Evolutionary conservation across 2,888 invertebrate genomes (phyloP), one percentile per base, ranked within the genome.

Genomic region (Acleris sparsana): DNA sequence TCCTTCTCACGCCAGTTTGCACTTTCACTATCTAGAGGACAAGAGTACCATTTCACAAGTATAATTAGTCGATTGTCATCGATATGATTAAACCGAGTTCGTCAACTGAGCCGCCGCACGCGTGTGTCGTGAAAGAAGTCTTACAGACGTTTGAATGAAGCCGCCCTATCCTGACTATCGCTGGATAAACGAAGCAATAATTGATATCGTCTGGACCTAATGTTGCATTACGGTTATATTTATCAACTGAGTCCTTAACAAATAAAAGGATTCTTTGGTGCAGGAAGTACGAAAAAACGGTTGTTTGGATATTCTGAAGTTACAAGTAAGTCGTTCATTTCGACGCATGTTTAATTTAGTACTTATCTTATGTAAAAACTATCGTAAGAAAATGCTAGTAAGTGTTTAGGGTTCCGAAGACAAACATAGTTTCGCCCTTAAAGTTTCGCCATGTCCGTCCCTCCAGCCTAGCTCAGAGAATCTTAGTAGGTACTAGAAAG

Each of bases 51-150:
- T 52, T 57, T 51, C 13, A 13, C 44, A 18, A 51, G 5, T n/a
- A 53, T 48, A 39, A 46, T 49, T 39, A 22, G 25, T 39, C 18
- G n/a, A 49, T 60, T 64, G 53, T 55, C 7, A 25, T 61, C n/a
- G 20, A 55, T n/a, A 52, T 18, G 13, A 17, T 13, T 55, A 51
- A 44, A 17, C 44, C 33, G 13, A 1, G 11, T 20, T 51, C 20
- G 25, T 25, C 6, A 51, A 25, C 52, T 17, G 33, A 61, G 33
- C 53, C 17, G 17, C 49, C 49, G 56, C 46, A 75, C 82, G 82
- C 90, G 89, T 88, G 87, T 85, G 83, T 69, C 78, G 75, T 80
- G 83, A 76, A 75, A 82, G 83, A 80, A 80, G 80, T 77, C 75
- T 78, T 77, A 75, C 75, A 80, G 79, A 82, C 87, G 60, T 56